Evolutionary conservation across 2,888 invertebrate genomes (phyloP).

Genomic region (Pegoplata infirma): DNA sequence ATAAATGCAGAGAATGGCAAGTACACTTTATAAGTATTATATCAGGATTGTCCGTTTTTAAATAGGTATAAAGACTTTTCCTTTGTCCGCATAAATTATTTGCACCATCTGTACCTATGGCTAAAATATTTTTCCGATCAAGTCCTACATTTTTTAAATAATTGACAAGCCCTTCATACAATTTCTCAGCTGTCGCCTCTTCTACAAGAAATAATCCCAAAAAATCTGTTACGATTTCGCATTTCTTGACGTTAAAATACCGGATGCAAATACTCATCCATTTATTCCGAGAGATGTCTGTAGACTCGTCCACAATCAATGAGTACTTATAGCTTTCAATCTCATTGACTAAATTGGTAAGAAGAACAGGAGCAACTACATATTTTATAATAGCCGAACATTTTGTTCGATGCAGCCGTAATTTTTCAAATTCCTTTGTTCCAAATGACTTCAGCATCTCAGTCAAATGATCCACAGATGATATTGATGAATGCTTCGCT

Average conservation of each 20-base stretch:
- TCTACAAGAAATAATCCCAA: constrained; percentile 3
- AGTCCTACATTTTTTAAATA: constrained; percentile 19
- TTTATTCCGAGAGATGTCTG: neutral
- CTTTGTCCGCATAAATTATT: constrained; percentile 11
- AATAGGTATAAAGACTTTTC: constrained; percentile 5
- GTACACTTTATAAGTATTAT: too few relatives aligned
- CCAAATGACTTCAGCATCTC: too few relatives aligned
- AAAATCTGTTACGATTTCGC: neutral
- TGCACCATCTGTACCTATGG: constrained; percentile 4
- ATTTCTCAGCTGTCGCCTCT: constrained; percentile 16
- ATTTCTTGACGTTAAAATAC: neutral
- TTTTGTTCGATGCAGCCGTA: neutral
- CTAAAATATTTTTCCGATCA: neutral
- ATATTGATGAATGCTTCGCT: neutral
- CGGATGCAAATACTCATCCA: constrained; percentile 7
- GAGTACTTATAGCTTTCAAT: neutral
- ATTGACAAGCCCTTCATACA: neutral
- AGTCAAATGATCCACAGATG: neutral
- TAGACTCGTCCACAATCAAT: neutral
- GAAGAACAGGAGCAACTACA: neutral
- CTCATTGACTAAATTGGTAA: neutral
- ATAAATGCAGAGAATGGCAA: too few relatives aligned
- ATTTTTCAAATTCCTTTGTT: neutral
- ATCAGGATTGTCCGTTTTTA: neutral
- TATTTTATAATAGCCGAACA: constrained; percentile 1